Conservation (phyloP, 2,797 vertebrate genomes). For the Danio kyathit region DNA sequence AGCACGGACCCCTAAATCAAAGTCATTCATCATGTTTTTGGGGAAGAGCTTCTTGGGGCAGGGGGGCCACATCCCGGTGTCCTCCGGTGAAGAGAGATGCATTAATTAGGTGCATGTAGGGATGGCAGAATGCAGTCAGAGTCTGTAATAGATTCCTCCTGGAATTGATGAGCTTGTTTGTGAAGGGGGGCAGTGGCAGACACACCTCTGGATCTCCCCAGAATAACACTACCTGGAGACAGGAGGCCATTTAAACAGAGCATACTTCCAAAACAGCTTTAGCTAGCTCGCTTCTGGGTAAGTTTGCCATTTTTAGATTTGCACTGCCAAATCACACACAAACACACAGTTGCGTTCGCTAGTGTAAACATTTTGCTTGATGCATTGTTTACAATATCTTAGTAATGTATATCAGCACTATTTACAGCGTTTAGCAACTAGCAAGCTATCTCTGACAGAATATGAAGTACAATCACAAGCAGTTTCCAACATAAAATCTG, state of each 20-base stretch:
- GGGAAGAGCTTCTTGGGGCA: constrained; percentile 38
- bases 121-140: constrained; percentile 71
- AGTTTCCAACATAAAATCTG: constrained; percentile 70
- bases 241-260: constrained; percentile 47
- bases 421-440: constrained; percentile 83
- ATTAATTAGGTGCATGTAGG: constrained; percentile 82
- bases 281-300: background rate
- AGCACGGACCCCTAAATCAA: constrained; percentile 73
- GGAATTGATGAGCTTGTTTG: constrained; percentile 72
- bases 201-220: constrained; percentile 54
- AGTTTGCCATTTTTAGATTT: constrained; percentile 48
- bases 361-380: constrained; percentile 68
- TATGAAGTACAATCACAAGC: constrained; percentile 80
- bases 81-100: constrained; percentile 73
- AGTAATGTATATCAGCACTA: constrained; percentile 71
- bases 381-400: constrained; percentile 69
- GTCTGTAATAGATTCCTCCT: constrained; percentile 79
- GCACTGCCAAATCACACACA: constrained; percentile 57
- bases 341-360: constrained; percentile 34
- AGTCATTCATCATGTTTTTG: constrained; percentile 75
- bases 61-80: constrained; percentile 70
- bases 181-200: constrained; percentile 47
- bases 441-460: constrained; percentile 74
- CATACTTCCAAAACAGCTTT: constrained; percentile 16
- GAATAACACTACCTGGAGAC: constrained; percentile 48